Percentiles rank a stretch among this genome's conserved stretches.
Conservation (phyloP, 2,113 vertebrate genomes). For the Talpa occidentalis region DNA sequence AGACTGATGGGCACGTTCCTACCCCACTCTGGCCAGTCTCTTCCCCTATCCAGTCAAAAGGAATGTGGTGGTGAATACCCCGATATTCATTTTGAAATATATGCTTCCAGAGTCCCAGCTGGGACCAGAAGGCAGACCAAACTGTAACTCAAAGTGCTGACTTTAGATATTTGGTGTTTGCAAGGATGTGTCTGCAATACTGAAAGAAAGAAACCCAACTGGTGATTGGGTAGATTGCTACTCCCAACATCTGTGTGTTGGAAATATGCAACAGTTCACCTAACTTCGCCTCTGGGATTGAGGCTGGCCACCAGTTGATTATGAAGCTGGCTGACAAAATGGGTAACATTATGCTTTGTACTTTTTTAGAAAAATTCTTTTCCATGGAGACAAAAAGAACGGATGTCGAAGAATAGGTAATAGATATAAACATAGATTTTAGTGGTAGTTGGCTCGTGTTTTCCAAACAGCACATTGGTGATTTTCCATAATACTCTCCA, state of each 20-base stretch:
- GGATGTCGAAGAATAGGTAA: conserved; percentile 10
- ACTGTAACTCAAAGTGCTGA: conserved; percentile 51
- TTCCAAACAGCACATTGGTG: not conserved
- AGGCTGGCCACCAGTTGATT: not conserved
- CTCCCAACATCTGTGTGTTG: conserved; percentile 43
- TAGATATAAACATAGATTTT: conserved; percentile 33
- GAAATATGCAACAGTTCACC: not conserved
- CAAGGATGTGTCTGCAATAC: not conserved
- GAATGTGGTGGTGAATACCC: not conserved
- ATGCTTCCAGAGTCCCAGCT: not conserved
- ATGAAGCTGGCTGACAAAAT: conserved; percentile 25
- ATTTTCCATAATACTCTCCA: not conserved
- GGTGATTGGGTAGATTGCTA: conserved; percentile 13
- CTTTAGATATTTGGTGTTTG: conserved; percentile 41
- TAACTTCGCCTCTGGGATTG: conserved; percentile 46
- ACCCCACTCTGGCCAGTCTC: not conserved
- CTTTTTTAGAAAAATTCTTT: not conserved
- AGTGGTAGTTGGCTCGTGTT: conserved; percentile 4
- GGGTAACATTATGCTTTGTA: not conserved
- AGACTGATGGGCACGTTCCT: conserved; percentile 5
- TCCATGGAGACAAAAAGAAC: not conserved
- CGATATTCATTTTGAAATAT: conserved; percentile 57
- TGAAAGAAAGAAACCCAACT: conserved; percentile 34
- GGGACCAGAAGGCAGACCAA: not conserved
- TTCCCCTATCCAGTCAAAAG: not conserved